Evolutionary conservation across 2,113 vertebrate genomes (phyloP).

Genomic region (Hemibagrus wyckioides): DNA sequence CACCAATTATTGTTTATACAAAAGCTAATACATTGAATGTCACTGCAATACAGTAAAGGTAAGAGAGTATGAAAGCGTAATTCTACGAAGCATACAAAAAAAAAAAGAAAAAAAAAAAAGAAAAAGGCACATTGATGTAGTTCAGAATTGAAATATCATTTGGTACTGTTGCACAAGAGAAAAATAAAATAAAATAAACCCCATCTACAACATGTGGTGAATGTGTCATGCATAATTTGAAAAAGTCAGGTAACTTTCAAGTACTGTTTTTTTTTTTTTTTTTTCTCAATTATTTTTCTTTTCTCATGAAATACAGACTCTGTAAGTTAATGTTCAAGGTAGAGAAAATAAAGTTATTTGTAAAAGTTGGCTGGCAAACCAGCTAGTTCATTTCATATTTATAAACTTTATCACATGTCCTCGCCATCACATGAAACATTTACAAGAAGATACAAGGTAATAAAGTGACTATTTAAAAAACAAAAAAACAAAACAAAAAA

Average conservation of each 20-base stretch:
- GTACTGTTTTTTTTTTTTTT: constrained; percentile 72
- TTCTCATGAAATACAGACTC: constrained; percentile 78
- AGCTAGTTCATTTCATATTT: constrained; percentile 72
- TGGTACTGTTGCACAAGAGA: constrained; percentile 65
- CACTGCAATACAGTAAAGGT: constrained; percentile 81
- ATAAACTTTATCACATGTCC: constrained; percentile 77
- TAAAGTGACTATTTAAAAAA: constrained; percentile 78
- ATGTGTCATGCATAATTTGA: constrained; percentile 74
- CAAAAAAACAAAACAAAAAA: too few species aligned
- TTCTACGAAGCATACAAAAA: constrained; percentile 64
- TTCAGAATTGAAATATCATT: constrained; percentile 69
- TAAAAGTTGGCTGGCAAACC: constrained; percentile 72
- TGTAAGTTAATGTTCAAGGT: constrained; percentile 74
- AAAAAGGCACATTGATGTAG: constrained; percentile 68
- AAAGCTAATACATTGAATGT: constrained; percentile 79
- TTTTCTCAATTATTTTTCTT: constrained; percentile 54
- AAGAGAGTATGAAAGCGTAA: constrained; percentile 69
- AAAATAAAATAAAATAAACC: constrained; percentile 47
- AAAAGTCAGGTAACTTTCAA: constrained; percentile 80
- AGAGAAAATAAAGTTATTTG: constrained; percentile 74
- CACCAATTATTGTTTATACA: constrained; percentile 89
- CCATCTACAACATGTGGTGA: constrained; percentile 63
- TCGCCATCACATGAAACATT: constrained; percentile 81
- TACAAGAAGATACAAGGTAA: constrained; percentile 78
- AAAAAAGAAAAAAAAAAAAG: too few species aligned